Evolutionary conservation across 2,888 invertebrate species (phyloP).

Genomic region (Phoenoteleia sp.): DNA sequence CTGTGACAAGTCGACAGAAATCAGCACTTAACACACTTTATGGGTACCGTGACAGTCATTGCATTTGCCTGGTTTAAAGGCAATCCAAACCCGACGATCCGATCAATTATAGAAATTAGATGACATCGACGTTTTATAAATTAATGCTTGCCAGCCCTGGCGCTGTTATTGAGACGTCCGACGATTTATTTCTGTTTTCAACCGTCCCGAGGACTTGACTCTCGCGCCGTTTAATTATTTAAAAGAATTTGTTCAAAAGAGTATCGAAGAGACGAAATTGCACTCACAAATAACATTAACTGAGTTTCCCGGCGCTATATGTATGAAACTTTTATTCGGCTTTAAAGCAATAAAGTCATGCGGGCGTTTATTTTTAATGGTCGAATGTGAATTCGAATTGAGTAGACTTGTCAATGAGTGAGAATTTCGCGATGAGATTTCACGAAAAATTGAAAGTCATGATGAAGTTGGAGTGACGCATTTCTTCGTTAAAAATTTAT

Average conservation of each 20-base stretch:
- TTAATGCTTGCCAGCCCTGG: slow-evolving; percentile 10
- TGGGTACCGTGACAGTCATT: slow-evolving; percentile 69
- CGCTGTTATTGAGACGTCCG: not conserved
- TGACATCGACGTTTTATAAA: slow-evolving; percentile 57
- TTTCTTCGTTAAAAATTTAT: too few species aligned
- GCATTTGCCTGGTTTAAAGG: slow-evolving; percentile 60
- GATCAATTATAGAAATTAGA: slow-evolving; percentile 64
- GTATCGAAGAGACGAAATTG: not conserved
- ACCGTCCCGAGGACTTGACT: not conserved
- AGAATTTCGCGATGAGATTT: not conserved
- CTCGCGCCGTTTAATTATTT: slow-evolving; percentile 5
- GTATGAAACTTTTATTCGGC: slow-evolving; percentile 15
- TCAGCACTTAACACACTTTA: slow-evolving; percentile 72
- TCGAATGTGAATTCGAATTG: not conserved
- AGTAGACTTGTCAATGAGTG: not conserved
- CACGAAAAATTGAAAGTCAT: not conserved
- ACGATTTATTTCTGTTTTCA: slow-evolving; percentile 18
- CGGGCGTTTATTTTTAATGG: slow-evolving; percentile 1
- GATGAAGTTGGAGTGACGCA: too few species aligned
- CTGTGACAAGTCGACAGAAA: slow-evolving; percentile 70
- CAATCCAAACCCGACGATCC: slow-evolving; percentile 26
- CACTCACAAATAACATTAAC: slow-evolving; percentile 11
- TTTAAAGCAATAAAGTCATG: slow-evolving; percentile 10
- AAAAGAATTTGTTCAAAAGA: slow-evolving; percentile 13
- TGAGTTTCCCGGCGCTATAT: not conserved